These are phyloP conservation scores for Matsumurasca onukii DNA, from an alignment of 1,140 invertebrate species.

Conservation along the genomic window DNA sequence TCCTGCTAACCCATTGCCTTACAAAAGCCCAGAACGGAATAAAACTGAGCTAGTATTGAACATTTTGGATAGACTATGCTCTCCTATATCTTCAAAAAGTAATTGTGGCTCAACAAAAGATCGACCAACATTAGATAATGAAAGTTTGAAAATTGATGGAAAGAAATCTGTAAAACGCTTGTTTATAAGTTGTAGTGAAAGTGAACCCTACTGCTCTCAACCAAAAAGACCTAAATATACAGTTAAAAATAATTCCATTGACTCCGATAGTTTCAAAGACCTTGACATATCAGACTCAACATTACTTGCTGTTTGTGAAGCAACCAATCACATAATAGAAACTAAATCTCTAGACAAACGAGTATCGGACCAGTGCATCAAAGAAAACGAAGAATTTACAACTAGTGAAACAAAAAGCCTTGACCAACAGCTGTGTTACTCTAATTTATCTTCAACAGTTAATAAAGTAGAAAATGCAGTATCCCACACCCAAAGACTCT, in stretches of 20 bases:
- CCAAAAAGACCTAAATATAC: background rate
- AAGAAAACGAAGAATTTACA: too few species aligned
- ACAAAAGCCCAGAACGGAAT: background rate
- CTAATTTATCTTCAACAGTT: too few species aligned
- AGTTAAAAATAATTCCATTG: background rate
- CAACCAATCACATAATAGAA: conserved; percentile 10
- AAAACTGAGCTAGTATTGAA: background rate
- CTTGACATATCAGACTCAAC: background rate
- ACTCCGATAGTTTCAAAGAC: background rate
- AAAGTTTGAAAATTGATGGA: too few species aligned
- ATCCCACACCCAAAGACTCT: too few species aligned
- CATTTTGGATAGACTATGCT: background rate
- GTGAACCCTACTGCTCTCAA: background rate
- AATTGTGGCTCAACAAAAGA: background rate
- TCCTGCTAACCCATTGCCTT: background rate
- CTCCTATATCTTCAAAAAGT: too few species aligned
- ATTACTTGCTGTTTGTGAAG: background rate
- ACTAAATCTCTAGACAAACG: too few species aligned
- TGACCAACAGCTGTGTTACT: too few species aligned
- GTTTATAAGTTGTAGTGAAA: too few species aligned
- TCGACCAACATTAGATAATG: background rate
- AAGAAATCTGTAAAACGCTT: too few species aligned
- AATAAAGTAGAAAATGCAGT: too few species aligned
- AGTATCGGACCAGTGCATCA: too few species aligned
- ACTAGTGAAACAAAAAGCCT: too few species aligned